Evolutionary conservation across 2,888 invertebrate species (phyloP), one percentile per base, ranked within the genome.

Genomic region (Keiferia lycopersicella): DNA sequence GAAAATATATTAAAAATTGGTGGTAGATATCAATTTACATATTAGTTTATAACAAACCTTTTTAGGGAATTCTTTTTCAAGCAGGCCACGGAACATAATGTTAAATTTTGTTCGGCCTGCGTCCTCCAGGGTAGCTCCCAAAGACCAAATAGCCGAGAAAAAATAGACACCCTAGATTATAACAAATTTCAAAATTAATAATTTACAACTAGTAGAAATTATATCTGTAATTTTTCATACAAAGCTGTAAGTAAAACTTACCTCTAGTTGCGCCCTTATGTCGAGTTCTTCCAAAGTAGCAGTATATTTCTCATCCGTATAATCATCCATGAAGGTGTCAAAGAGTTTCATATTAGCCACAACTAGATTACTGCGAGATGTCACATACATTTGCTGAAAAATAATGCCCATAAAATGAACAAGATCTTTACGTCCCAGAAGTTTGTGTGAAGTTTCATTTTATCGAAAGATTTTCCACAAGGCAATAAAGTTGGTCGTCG

Each of bases 111-210:
- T 91, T 51, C 97, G 92, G 68, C 96, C 94, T 3, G 92, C 87
- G 14, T 94, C 93, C 78, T 96, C 95, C 38, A 97, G 80, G 0
- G 96, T 95, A 0, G 95, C 97, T 56, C 98, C 98, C 74, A 98
- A 82, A 0, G 98, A 96, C 98, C 98, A 99, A 70, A 98, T 96
- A 67, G 95, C 94, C 0, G 98, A 95, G 80, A 98, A 98, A 81
- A 98, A 95, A 87, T 98, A 98, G 0, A 97, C 95, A 0, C 98
- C 97, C 95, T 96, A 39, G 82, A 14, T 14, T 6, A 14, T 14
- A n/a, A 41, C 3, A 14, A 1, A 14, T 14, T 4, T 34, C 34
- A 34, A 10, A 10, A 34, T 34, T 7, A 34, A 8, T 34, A 4
- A 34, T 34, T 34, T 30, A 30, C 30, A 30, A 30, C 30, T 30